Evolutionary conservation across 2,888 invertebrate genomes (phyloP), one percentile per base, ranked within the genome.

Genomic region (Euzophera pinguis): DNA sequence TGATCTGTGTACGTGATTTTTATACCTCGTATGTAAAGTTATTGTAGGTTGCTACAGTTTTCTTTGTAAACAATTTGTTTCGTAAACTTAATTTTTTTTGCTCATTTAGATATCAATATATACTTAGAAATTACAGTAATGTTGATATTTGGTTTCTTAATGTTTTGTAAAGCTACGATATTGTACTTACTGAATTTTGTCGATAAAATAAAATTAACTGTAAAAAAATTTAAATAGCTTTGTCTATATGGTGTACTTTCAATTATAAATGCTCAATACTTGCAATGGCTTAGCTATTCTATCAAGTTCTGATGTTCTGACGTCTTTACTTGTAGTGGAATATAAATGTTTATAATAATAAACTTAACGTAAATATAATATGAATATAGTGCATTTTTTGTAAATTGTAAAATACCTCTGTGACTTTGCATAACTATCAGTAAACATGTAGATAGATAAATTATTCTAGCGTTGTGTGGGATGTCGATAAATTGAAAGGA

Each of bases 1-100:
- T 45, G 45, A 45, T 45, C 16, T 43, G 29, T 17, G 17, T 29
- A 43, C 29, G 32, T 45, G 45, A 45, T 45, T 34, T 45, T 45
- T 45, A 13, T 45, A 45, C 16, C 45, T 45, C 45, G 10, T 39
- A 39, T 16, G 10, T 10, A 32, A 6, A 32, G 10, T 32, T 4
- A n/a, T 3, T 22, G 22, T 22, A 22, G 22, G 22, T 22, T 38
- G 14, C 14, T 38, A 13, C 37, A 38, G 13, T 13, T 38, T 38
- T 14, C 5, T 7, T 1, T n/a, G 22, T 22, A 22, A 22, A 22
- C 22, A 22, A 3, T 3, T 3, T 22, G n/a, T n/a, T n/a, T n/a
- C n/a, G 22, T 22, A 22, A 3, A 22, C 4, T 35, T n/a, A 10
- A 1, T 38, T n/a, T 16, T 3, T 39, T 14, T 39, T n/a, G 9